A percentile compares a stretch with the other conserved stretches of the same genome.
These are phyloP conservation scores for Hipposideros armiger DNA, from an alignment of 2,113 vertebrate species.

Conservation along the genomic window DNA sequence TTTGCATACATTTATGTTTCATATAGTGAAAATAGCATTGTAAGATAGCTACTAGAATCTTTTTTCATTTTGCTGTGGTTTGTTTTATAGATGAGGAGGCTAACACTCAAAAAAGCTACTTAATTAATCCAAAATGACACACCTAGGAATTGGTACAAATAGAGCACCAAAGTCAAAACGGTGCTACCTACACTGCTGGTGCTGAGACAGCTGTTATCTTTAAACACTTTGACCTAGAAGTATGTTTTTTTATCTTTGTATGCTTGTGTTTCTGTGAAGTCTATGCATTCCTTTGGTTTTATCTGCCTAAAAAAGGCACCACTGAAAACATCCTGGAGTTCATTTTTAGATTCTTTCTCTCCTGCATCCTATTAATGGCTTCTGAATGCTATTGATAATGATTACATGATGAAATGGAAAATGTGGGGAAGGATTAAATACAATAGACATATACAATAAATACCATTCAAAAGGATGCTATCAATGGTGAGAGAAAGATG, in stretches of 20 bases:
- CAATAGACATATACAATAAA: not conserved
- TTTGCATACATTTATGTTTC: too few relatives aligned
- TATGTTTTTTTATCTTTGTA: not conserved
- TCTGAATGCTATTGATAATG: not conserved
- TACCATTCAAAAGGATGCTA: not conserved
- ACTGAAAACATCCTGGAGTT: not conserved
- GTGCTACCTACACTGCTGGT: not conserved
- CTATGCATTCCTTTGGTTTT: not conserved
- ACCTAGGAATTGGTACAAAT: rapidly evolving
- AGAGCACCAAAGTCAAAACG: not conserved
- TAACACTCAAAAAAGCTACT: not conserved
- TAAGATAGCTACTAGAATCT: too few relatives aligned
- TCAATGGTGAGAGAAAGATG: not conserved
- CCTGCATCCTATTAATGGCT: not conserved
- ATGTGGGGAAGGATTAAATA: rapidly evolving
- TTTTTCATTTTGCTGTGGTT: too few relatives aligned
- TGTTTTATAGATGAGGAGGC: not conserved
- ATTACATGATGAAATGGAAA: not conserved
- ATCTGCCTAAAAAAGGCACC: not conserved
- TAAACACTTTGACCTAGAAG: not conserved
- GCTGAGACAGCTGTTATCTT: not conserved
- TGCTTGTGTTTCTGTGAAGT: not conserved
- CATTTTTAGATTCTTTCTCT: not conserved
- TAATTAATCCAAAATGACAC: not conserved
- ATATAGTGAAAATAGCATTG: too few relatives aligned